phyloP scores from a whole-genome alignment of 1,140 invertebrate species.

The Leptonema lineaticorne region DNA sequence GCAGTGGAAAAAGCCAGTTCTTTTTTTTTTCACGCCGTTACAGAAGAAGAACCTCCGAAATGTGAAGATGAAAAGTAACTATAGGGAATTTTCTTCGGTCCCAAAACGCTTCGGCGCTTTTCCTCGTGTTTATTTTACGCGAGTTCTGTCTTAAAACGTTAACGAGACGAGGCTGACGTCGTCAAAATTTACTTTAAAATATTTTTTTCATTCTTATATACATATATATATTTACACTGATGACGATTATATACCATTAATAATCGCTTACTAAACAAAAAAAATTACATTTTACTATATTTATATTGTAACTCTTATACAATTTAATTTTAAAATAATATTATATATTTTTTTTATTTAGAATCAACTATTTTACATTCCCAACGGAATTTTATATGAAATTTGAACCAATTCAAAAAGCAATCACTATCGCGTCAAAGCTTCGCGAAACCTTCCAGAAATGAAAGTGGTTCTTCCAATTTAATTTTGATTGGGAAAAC shows the following conservation, averaged over 20 bases:
- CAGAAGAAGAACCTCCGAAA: too few species aligned
- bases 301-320: too few species aligned
- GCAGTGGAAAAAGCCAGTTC: background rate
- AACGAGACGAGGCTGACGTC: too few species aligned
- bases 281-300: background rate
- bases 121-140: conserved; percentile 3
- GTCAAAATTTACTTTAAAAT: too few species aligned
- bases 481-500: conserved; percentile 15
- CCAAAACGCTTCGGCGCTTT: background rate
- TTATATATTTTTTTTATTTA: too few species aligned
- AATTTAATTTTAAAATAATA: too few species aligned
- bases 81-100: background rate
- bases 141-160: background rate
- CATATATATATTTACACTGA: too few species aligned
- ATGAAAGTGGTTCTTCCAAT: background rate
- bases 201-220: too few species aligned
- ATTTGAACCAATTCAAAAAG: background rate
- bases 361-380: too few species aligned
- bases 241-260: too few species aligned
- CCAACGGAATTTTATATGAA: too few species aligned
- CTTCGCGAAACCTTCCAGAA: background rate
- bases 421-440: background rate
- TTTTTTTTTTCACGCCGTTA: background rate
- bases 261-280: background rate
- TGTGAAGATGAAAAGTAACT: conserved; percentile 6